Evolutionary conservation across 2,113 vertebrate species (phyloP), one percentile per base, ranked within the genome.

Genomic region (Arothron firmamentum): DNA sequence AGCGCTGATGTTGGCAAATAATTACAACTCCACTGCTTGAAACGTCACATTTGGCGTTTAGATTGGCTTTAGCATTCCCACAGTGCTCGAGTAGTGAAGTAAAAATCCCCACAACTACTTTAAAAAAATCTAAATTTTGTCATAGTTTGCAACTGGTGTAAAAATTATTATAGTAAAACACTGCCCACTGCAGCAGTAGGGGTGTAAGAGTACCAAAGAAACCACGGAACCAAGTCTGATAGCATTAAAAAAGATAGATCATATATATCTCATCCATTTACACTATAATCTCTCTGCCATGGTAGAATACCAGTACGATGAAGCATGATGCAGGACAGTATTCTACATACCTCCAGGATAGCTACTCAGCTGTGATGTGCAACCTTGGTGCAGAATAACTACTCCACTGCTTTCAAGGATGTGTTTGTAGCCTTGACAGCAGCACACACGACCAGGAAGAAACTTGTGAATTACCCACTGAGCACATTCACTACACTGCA

Each of bases 1-100:
- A 59, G 31, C 58, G 18, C 38, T 56, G 59, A 38, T 75, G 48
- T 59, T 61, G 49, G n/a, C 34, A 73, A 71, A 70, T 73, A 54
- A 68, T 75, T 58, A 62, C 4, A 46, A 70, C 62, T 42, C 21
- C 15, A 18, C 28, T 53, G 25, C 25, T 28, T 28, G 6, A 28
- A 28, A 28, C 6, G 34, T 9, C 34, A 12, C 34, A 38, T 38
- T 38, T 38, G 13, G 11, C 10, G 10, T 49, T 49, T 19, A 6
- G 43, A 15, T 53, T 38, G 34, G 34, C 10, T 38, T 12, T 12
- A 38, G 34, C 20, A 6, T 17, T 28, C 49, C 23, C 10, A 38
- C 6, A 21, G 13, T 41, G 21, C 17, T 25, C 5, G 10, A 47
- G 19, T 41, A 59, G n/a, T 52, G 6, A 67, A 13, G 3, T 12